Evolutionary conservation across 2,888 invertebrate species (phyloP), one percentile per base, ranked within the genome.

Genomic region (Nemurella pictetii): DNA sequence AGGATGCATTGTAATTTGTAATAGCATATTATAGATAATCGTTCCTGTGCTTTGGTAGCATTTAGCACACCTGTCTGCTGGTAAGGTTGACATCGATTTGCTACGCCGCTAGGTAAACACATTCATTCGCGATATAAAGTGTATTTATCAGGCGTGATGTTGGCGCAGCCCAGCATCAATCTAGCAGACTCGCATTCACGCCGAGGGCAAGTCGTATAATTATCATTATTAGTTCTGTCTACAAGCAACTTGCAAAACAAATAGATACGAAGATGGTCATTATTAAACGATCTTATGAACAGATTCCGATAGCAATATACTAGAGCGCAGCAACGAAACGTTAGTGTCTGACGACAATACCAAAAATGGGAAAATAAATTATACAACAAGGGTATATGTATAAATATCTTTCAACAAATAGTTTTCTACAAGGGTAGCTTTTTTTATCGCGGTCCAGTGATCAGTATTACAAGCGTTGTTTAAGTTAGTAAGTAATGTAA

Each of bases 121-220:
- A 75, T 75, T 75, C 75, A 26, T 27, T 29, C 72, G 29, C 83
- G 30, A 72, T 29, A 83, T 73, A 83, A 72, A 35, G 25, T 26
- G 83, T 72, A 36, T 73, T 25, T 74, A 78, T 20, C 29, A 20
- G n/a, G 29, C 32, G 29, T 30, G 28, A 81, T 72, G 72, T 83
- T 83, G 74, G 29, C 72, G 55, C 55, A 30, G 55, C 28, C 36
- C 81, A 81, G 36, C 83, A 72, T 73, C 83, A 32, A 36, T 55
- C 81, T 30, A 32, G 81, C 81, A 32, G 30, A 55, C 55, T 55
- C 15, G 55, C 20, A 55, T 55, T 55, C 9, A 20, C 15, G 55
- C 55, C 55, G 20, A 12, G 15, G 12, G 55, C 55, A 20, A 55
- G 20, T 15, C 9, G 55, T 20, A 55, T 83, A 55, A 35, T 55